These are phyloP conservation scores for Mermis nigrescens DNA, from an alignment of 2,888 invertebrate species.

Conservation along the genomic window DNA sequence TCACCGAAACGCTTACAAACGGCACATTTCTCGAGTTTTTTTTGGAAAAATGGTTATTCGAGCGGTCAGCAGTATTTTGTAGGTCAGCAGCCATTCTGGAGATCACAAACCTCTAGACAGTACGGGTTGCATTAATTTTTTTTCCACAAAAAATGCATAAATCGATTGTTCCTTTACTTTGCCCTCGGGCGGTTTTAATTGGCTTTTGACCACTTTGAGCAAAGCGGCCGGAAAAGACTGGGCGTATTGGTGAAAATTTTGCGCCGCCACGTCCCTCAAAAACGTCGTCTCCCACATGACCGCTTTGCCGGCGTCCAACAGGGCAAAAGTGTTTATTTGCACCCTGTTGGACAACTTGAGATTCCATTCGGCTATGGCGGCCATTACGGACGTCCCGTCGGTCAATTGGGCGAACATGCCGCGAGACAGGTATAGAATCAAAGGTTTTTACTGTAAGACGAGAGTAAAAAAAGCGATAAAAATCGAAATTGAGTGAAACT, in stretches of 20 bases:
- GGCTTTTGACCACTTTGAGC: neutral
- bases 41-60: too few species aligned
- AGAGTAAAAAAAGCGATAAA: too few species aligned
- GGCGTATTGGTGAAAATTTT: conserved; percentile 46
- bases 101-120: too few species aligned
- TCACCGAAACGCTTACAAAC: too few species aligned
- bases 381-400: conserved; percentile 44
- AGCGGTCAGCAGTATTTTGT: too few species aligned
- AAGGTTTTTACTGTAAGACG: neutral
- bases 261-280: conserved; percentile 45
- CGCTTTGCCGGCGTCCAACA: conserved; percentile 46
- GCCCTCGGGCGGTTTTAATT: conserved; percentile 15
- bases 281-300: conserved; percentile 49
- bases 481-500: too few species aligned
- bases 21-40: too few species aligned
- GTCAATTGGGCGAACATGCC: conserved; percentile 45
- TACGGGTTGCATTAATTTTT: too few species aligned
- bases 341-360: conserved; percentile 38
- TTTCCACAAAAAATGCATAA: too few species aligned
- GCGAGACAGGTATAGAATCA: conserved; percentile 46
- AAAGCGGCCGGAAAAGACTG: neutral
- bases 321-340: conserved; percentile 48
- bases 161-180: conserved; percentile 24
- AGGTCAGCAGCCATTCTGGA: too few species aligned
- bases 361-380: conserved; percentile 41